Conservation (phyloP, 2,888 invertebrate species). For the Caenorhabditis becei region DNA sequence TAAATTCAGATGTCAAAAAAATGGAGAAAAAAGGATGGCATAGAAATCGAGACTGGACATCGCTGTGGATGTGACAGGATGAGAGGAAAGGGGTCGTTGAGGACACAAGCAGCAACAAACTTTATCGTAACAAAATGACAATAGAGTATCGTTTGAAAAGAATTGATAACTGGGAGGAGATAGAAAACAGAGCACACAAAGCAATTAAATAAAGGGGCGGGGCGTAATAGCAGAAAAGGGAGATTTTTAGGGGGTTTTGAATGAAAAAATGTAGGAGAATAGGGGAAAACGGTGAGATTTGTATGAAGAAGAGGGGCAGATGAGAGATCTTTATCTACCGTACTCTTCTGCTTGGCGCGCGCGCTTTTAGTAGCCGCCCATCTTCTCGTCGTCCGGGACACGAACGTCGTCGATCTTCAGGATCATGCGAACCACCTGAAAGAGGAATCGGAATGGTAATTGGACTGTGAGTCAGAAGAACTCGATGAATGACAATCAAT, state of each 20-base stretch:
- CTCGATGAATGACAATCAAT: background rate
- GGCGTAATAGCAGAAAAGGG: conserved; percentile 44
- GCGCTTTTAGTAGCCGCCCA: conserved; percentile 58
- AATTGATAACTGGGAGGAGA: conserved; percentile 32
- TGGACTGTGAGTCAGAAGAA: background rate
- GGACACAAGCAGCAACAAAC: conserved; percentile 49
- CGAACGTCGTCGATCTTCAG: conserved; percentile 98
- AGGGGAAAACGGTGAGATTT: background rate
- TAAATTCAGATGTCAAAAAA: background rate
- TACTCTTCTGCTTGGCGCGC: background rate
- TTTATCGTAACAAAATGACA: conserved; percentile 59
- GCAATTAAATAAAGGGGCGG: conserved; percentile 19
- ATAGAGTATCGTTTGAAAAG: conserved; percentile 53
- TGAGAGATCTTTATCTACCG: conserved; percentile 49
- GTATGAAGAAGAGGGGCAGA: conserved; percentile 3
- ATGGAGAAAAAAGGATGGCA: conserved; percentile 19
- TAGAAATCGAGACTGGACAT: conserved; percentile 55
- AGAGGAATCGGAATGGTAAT: background rate
- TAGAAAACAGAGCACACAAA: background rate
- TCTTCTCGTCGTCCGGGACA: conserved; percentile 83
- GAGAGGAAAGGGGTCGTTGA: background rate
- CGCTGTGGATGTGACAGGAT: conserved; percentile 59
- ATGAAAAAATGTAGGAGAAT: conserved; percentile 14
- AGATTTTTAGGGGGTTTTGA: conserved; percentile 12
- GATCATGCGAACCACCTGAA: conserved; percentile 94